A percentile compares a stretch with the other conserved stretches of the same genome.
phyloP scores from a whole-genome alignment of 2,113 vertebrate species.

The Phaethon lepturus region DNA sequence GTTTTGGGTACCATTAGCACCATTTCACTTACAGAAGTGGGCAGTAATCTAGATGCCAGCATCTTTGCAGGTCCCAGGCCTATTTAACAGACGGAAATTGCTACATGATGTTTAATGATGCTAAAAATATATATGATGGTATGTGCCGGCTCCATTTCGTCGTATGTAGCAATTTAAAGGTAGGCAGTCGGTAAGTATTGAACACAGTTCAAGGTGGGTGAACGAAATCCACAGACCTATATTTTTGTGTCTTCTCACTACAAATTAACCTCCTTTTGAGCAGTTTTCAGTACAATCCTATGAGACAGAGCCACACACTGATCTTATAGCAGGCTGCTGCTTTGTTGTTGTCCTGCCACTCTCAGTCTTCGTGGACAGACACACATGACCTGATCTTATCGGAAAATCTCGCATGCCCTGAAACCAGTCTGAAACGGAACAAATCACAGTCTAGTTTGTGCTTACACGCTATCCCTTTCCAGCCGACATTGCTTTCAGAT shows the following conservation, averaged over 20 bases:
- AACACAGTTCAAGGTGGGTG: background rate
- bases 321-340: slow-evolving; percentile 13
- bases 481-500: slow-evolving; percentile 2
- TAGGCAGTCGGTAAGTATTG: background rate
- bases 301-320: background rate
- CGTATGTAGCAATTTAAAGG: background rate
- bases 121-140: slow-evolving; percentile 37
- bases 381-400: background rate
- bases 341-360: background rate
- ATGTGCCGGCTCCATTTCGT: background rate
- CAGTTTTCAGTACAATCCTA: background rate
- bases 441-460: slow-evolving; percentile 29
- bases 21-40: background rate
- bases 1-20: background rate
- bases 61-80: slow-evolving; percentile 4
- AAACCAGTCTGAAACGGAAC: slow-evolving; percentile 1
- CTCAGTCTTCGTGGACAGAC: background rate
- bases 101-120: slow-evolving; percentile 7
- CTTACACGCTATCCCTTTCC: background rate
- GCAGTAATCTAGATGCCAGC: slow-evolving; percentile 3
- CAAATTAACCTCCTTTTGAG: background rate
- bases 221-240: slow-evolving; percentile 1
- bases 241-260: background rate
- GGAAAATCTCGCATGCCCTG: slow-evolving; percentile 45
- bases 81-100: slow-evolving; percentile 26